Conservation (phyloP, 2,113 vertebrate species). For the Psittacara wagleri region DNA sequence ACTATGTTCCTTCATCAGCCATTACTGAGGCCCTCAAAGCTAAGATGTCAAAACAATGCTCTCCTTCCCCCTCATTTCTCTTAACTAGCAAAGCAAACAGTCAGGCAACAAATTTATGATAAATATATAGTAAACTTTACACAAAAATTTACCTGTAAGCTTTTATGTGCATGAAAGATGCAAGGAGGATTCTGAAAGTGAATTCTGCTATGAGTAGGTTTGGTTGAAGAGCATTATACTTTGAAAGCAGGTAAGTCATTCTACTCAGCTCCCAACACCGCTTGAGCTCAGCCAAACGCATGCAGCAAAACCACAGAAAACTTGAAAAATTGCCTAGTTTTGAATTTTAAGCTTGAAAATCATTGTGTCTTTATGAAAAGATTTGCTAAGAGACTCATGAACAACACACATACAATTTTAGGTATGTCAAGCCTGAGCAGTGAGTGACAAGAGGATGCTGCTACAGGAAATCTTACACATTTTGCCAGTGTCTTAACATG, state of each 20-base stretch:
- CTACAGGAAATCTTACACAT: not conserved
- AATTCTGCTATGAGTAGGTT: not conserved
- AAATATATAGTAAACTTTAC: not conserved
- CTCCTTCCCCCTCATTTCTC: accelerated
- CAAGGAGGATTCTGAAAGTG: not conserved
- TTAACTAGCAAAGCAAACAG: not conserved
- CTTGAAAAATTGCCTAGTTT: not conserved
- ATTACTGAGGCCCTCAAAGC: not conserved
- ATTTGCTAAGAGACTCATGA: not conserved
- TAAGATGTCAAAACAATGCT: not conserved
- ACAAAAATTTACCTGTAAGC: not conserved
- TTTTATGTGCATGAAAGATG: not conserved
- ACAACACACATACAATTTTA: not conserved
- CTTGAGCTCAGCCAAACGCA: not conserved
- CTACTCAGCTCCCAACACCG: not conserved
- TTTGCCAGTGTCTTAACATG: not conserved
- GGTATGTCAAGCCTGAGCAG: not conserved
- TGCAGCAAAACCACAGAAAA: not conserved
- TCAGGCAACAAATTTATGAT: not conserved
- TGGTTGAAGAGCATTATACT: not conserved
- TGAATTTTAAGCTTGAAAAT: not conserved
- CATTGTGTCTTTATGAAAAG: not conserved
- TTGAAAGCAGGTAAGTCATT: not conserved
- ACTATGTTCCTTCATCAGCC: not conserved
- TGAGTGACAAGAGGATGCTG: not conserved